phyloP scores from a whole-genome alignment of 2,888 invertebrate genomes.

The Cryptus viduatorius region DNA sequence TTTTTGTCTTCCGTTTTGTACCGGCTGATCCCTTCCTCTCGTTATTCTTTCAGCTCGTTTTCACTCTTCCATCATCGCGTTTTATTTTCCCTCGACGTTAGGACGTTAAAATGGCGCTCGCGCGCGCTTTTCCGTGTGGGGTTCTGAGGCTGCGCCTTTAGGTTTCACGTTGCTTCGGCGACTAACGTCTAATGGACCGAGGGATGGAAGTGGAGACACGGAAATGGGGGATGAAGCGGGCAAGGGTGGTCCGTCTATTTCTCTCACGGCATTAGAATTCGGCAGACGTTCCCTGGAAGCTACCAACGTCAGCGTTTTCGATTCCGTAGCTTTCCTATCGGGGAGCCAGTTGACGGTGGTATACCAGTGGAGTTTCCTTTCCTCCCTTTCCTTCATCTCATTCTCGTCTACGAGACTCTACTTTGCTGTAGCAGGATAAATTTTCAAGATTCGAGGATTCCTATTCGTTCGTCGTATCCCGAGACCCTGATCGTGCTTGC shows the following conservation, averaged over 20 bases:
- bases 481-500: conserved; percentile 33
- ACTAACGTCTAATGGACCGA: conserved; percentile 62
- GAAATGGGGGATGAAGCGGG: conserved; percentile 48
- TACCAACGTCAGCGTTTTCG: conserved; percentile 69
- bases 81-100: conserved; percentile 48
- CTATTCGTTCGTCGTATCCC: conserved; percentile 38
- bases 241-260: conserved; percentile 50
- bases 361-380: conserved; percentile 5
- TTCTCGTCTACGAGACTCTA: conserved; percentile 16
- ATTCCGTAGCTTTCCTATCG: conserved; percentile 32
- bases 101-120: conserved; percentile 36
- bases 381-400: conserved; percentile 63
- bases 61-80: conserved; percentile 58
- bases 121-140: background rate
- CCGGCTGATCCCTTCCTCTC: conserved; percentile 41
- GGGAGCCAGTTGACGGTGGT: conserved; percentile 35
- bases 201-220: conserved; percentile 41
- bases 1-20: conserved; percentile 60
- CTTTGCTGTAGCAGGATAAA: conserved; percentile 12
- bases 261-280: conserved; percentile 69
- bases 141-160: conserved; percentile 20
- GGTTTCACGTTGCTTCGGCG: conserved; percentile 50
- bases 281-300: conserved; percentile 65
- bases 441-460: conserved; percentile 46
- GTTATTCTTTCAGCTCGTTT: conserved; percentile 74